Evolutionary conservation across 2,888 invertebrate genomes (phyloP), one percentile per base, ranked within the genome.

Genomic region (Lepidochitona cinerea): DNA sequence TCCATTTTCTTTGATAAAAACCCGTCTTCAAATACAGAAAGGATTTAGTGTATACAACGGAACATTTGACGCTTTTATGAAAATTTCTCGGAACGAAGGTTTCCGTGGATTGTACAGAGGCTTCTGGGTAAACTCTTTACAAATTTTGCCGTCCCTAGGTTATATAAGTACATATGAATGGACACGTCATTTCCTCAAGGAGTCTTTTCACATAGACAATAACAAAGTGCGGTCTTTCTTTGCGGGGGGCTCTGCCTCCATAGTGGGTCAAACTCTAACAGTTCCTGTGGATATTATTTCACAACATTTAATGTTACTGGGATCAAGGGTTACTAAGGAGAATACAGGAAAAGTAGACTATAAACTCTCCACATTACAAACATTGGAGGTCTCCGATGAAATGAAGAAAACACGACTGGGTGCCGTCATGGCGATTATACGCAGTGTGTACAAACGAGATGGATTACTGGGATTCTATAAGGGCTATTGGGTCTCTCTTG

Each of bases 241-340:
- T 75, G 97, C 95, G 37, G 98, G 98, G 2, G 97, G 95, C 0
- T 94, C 94, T 84, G 98, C 98, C 0, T 98, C 98, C 0, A 91
- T 97, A 67, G 96, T 97, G 26, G 96, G 97, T 0, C 98, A 99
- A 92, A 97, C 97, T 0, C 95, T 98, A 72, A 95, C 98, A 77
- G 98, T 98, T 71, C 99, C 99, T 4, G 96, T 98, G 88, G 99
- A 99, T 91, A 96, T 99, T 65, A 93, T 99, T 71, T 97, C 97
- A 80, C 99, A 99, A 87, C 98, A 99, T 89, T 93, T 98, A 71
- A 98, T 98, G 97, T 95, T 99, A 84, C 92, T 97, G 6, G 97
- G 97, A 0, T 84, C 85, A 41, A 69, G 74, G 18, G 18, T 37
- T 1, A 12, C 35, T 18, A 37, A 35, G 37, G 37, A 66, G 2